phyloP scores from a whole-genome alignment of 2,888 invertebrate species.

The Drosophila birchii region DNA sequence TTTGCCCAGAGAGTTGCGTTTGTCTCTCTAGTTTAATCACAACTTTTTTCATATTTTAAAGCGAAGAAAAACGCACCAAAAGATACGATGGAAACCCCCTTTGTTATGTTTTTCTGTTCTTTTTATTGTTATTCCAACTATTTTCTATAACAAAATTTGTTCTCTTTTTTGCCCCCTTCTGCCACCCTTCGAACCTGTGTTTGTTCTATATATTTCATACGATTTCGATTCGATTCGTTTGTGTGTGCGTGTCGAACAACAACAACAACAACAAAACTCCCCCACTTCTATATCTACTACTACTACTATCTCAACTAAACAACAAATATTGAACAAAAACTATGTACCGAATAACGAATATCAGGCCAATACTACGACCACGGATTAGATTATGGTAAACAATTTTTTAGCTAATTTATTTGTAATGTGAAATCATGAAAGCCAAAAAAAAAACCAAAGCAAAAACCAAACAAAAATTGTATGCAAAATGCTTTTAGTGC shows the following conservation, averaged over 20 bases:
- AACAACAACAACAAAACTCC: conserved; percentile 37
- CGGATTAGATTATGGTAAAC: conserved; percentile 97
- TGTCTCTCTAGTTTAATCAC: conserved; percentile 27
- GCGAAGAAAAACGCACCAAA: conserved; percentile 38
- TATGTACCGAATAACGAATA: conserved; percentile 51
- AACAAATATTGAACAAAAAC: conserved; percentile 27
- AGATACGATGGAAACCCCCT: conserved; percentile 2
- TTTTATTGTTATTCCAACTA: conserved; percentile 30
- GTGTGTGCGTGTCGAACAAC: conserved; percentile 42
- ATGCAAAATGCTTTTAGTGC: conserved; percentile 50
- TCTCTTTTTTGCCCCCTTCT: conserved; percentile 28
- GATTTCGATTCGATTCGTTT: conserved; percentile 47
- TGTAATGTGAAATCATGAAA: conserved; percentile 61
- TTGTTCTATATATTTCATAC: conserved; percentile 45
- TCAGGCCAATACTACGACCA: conserved; percentile 94
- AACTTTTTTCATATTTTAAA: conserved; percentile 15
- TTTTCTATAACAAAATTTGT: conserved; percentile 40
- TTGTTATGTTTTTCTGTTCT: conserved; percentile 10
- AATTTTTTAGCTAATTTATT: conserved; percentile 82
- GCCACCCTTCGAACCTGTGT: conserved; percentile 38
- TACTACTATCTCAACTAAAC: conserved; percentile 44
- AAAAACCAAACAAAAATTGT: conserved; percentile 15
- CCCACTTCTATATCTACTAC: conserved; percentile 37
- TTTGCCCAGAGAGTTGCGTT: conserved; percentile 20
- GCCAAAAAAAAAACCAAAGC: conserved; percentile 18